Evolutionary conservation across 2,113 vertebrate species (phyloP).

Genomic region (Leptocoma aspasia): DNA sequence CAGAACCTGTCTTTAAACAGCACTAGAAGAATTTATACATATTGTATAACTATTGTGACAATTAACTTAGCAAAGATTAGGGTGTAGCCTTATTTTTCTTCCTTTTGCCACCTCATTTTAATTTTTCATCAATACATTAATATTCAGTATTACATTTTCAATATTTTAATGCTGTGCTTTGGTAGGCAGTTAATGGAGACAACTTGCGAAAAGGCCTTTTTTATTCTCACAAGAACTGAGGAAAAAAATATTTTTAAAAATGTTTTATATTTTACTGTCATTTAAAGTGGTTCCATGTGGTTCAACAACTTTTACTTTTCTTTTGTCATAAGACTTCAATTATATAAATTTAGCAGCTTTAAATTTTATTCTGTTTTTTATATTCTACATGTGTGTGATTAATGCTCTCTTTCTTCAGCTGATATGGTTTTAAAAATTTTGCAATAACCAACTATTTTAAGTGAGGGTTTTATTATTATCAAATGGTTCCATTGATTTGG

Average conservation of each 20-base stretch:
- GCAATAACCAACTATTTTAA: neutral
- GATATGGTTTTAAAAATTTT: neutral
- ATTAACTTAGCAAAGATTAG: neutral
- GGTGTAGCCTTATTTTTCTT: neutral
- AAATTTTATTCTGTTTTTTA: neutral
- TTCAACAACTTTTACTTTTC: neutral
- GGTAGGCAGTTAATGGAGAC: neutral
- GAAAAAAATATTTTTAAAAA: rapidly evolving
- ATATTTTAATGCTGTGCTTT: neutral
- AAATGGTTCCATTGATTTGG: neutral
- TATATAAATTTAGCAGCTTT: neutral
- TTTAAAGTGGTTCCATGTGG: neutral
- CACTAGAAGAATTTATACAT: neutral
- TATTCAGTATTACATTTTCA: neutral
- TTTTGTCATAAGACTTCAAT: neutral
- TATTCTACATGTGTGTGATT: neutral
- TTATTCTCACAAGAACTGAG: neutral
- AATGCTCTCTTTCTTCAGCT: neutral
- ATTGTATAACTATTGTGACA: neutral
- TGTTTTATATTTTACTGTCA: neutral
- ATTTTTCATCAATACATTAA: neutral
- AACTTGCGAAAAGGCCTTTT: neutral
- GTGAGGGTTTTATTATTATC: neutral
- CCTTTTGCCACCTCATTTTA: neutral
- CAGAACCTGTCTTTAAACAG: neutral